Evolutionary conservation across 1,140 invertebrate species (phyloP).

Genomic region (Ceratoteleas bidentatus): DNA sequence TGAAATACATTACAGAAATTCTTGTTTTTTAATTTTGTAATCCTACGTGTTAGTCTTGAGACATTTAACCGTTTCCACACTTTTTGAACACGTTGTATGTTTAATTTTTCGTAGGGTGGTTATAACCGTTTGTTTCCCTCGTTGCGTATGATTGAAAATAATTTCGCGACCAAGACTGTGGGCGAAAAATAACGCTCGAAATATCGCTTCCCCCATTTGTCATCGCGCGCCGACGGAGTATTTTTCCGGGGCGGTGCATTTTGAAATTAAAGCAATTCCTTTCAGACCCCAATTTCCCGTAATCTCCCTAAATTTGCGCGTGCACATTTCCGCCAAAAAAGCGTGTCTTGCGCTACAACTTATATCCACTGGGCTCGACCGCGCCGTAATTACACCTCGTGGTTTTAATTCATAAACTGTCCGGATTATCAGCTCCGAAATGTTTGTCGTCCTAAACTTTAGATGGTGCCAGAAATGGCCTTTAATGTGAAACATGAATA

Average conservation of each 20-base stretch:
- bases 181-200: too few species aligned
- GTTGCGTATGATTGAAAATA: too few species aligned
- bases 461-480: slow-evolving; percentile 30
- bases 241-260: background rate
- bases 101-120: too few species aligned
- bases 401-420: slow-evolving; percentile 45
- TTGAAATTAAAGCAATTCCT: background rate
- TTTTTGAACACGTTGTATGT: too few species aligned
- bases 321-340: background rate
- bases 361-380: background rate
- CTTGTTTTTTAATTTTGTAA: too few species aligned
- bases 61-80: too few species aligned
- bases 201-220: background rate
- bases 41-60: too few species aligned
- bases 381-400: slow-evolving; percentile 23
- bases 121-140: too few species aligned
- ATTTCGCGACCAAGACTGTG: too few species aligned
- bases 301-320: background rate
- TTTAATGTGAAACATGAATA: slow-evolving; percentile 61
- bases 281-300: background rate
- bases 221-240: background rate
- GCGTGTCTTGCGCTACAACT: background rate
- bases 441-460: slow-evolving; percentile 33
- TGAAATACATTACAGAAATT: too few species aligned
- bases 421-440: slow-evolving; percentile 38